phyloP scores from a whole-genome alignment of 2,888 invertebrate species.

The Helleia helle region DNA sequence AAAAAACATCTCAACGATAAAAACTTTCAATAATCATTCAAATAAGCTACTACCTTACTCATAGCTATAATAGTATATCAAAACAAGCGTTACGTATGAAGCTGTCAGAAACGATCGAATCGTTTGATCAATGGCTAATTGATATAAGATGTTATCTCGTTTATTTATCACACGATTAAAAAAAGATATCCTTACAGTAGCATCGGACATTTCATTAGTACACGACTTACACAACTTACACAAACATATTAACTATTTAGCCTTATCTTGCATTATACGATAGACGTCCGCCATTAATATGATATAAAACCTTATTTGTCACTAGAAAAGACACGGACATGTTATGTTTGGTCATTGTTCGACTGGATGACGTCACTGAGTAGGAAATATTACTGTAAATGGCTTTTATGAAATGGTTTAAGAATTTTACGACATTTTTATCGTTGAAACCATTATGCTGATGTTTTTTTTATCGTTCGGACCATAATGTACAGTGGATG shows the following conservation, averaged over 20 bases:
- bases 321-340: not conserved
- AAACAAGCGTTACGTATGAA: no score
- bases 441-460: no score
- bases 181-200: constrained; percentile 34
- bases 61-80: no score
- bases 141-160: not conserved
- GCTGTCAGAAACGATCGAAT: not conserved
- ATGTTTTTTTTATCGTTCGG: no score
- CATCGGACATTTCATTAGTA: constrained; percentile 19
- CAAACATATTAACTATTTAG: constrained; percentile 63
- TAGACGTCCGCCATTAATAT: constrained; percentile 35
- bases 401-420: not conserved
- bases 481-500: no score
- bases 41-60: no score
- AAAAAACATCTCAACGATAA: no score
- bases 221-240: constrained; percentile 58
- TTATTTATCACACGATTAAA: constrained; percentile 4
- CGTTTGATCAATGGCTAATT: constrained; percentile 6
- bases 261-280: constrained; percentile 45
- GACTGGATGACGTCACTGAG: not conserved
- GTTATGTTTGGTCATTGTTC: not conserved
- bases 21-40: no score
- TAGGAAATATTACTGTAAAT: not conserved
- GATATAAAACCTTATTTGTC: constrained; percentile 21
- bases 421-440: not conserved